Conservation (phyloP, 2,888 invertebrate genomes). For the Synanthedon vespiformis region DNA sequence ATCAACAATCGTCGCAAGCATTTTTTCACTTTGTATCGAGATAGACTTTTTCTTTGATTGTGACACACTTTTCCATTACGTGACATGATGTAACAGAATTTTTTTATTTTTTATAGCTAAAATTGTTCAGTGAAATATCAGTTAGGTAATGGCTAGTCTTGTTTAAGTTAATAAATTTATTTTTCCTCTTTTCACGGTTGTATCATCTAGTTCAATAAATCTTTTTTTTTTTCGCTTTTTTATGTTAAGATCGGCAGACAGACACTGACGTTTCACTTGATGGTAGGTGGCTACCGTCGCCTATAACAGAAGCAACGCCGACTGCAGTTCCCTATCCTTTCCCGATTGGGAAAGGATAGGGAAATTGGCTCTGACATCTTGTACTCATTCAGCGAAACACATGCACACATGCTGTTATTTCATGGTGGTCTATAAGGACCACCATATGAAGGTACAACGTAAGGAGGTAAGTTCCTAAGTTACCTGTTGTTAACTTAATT, state of each 20-base stretch:
- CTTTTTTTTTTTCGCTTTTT: background rate
- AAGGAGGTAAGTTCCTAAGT: too few species aligned
- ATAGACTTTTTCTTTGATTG: slow-evolving; percentile 33
- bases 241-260: background rate
- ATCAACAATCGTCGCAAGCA: background rate
- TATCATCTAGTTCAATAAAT: background rate
- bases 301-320: background rate
- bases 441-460: too few species aligned
- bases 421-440: too few species aligned
- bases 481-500: too few species aligned
- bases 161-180: background rate
- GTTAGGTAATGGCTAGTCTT: background rate
- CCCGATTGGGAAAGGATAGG: background rate
- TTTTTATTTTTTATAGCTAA: slow-evolving; percentile 18
- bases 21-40: slow-evolving; percentile 5
- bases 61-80: slow-evolving; percentile 54
- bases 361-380: background rate
- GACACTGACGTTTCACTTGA: background rate
- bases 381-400: too few species aligned
- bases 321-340: too few species aligned
- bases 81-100: slow-evolving; percentile 37
- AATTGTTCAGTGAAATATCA: slow-evolving; percentile 11
- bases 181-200: too few species aligned
- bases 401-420: too few species aligned
- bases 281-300: background rate